Base-by-base conservation (phyloP, 2,113 vertebrate genomes). In the Lampris megalopsis region DNA sequence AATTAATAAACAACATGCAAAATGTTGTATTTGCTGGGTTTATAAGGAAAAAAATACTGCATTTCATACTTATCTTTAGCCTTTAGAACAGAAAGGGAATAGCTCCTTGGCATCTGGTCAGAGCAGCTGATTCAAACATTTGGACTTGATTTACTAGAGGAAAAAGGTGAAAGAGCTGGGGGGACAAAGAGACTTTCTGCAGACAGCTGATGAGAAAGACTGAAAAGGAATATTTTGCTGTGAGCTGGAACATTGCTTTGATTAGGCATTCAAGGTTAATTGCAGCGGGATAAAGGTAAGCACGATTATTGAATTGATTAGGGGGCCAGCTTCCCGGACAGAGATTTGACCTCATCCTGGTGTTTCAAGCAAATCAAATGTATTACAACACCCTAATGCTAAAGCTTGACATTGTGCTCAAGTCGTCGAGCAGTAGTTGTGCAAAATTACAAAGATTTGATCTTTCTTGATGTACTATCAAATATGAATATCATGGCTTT, bases 241-340 rank as follows among this genome's bases (percentile, higher is more conserved):
- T 13, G 61, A 35, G 65, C 70, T 83, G 57, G 0, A 72, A 56
- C 75, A 42, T 76, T 50, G 53, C 65, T 71, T 60, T 80, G 79
- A 84, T 88, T 73, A 66, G 81, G 80, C 68, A 71, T 69, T 77
- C 42, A 73, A 80, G 74, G 81, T 74, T 81, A 85, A 73, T 76
- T 77, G 64, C 78, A 38, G 52, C 56, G 62, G 56, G 75, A 56
- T 80, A 77, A 84, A 85, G 69, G 53, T 81, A 73, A 65, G 42
- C 36, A 35, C 66, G 75, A 86, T 82, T 80, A 74, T 24, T 75
- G 41, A 56, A 62, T 65, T 75, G 82, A 84, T 81, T 76, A 78
- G 53, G 68, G 24, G 87, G 78, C 68, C 36, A 41, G 24, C 56
- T 68, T 79, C 57, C 57, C 47, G 4, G 77, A 81, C 64, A 63